Base-by-base conservation (phyloP, 2,797 vertebrate species). In the Molossus molossus region DNA sequence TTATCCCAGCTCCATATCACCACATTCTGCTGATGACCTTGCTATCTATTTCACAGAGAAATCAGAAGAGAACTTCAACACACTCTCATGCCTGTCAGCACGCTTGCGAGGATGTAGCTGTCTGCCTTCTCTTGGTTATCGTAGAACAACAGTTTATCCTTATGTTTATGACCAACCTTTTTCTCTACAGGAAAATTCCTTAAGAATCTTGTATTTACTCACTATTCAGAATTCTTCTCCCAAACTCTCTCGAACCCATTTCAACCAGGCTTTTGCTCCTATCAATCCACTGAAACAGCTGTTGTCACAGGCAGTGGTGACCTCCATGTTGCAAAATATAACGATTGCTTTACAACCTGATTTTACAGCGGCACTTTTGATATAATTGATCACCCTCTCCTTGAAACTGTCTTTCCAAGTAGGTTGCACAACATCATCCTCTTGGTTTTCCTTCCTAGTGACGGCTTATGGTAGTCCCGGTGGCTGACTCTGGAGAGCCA, bases 51-150 rank as follows among this genome's bases (percentile, higher is more conserved):
- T 93, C 50, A 60, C 9, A 75, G 67, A 40, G 8, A 75, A 57
- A 18, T 82, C 48, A 45, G 20, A 73, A 73, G 77, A 81, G 57
- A 88, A 82, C 58, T 48, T 83, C 53, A 11, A 45, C 2, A 25
- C 0, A 0, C 12, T 58, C 3, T 53, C 9, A 10, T 2, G 3
- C 7, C 3, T 69, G 6, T 65, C 3, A 11, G 0, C 27, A 5
- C 6, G 37, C 9, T 75, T 89, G 7, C 1, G n/a, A 65, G 18
- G 75, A 3, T 53, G 6, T 29, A 15, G 58, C 6, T 57, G 33
- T 62, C 45, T 64, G 29, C 27, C 5, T 58, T 89, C 33, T 18
- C 57, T 72, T 64, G 17, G 15, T 75, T 79, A 50, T 27, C 37
- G 70, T 60, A 11, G 6, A 60, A 12, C 82, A 65, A 45, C 60